A percentile compares a stretch with the other conserved stretches of the same genome.
phyloP scores from a whole-genome alignment of 2,113 vertebrate species.

The Motacilla tschutschensis region DNA sequence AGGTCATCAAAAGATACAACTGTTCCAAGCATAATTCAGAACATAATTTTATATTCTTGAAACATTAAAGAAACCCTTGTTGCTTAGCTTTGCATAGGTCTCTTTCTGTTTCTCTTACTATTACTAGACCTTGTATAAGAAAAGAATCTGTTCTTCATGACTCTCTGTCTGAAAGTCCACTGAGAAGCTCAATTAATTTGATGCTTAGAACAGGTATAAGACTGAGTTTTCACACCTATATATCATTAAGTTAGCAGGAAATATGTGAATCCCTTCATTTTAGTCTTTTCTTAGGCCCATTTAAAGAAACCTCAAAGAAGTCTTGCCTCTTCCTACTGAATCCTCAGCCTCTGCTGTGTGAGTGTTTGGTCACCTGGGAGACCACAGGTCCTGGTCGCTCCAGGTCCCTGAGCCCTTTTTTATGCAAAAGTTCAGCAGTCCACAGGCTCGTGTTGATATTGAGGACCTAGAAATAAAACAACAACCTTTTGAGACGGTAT shows the following conservation, averaged over 20 bases:
- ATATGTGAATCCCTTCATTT: neutral
- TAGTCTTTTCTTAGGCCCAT: neutral
- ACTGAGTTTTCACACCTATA: neutral
- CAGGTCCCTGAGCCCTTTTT: neutral
- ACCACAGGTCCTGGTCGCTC: too few species aligned
- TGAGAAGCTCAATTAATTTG: neutral
- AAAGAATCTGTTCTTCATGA: neutral
- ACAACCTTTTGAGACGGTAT: neutral
- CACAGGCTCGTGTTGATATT: accelerated
- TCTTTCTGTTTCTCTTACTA: neutral
- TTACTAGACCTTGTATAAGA: neutral
- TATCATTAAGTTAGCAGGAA: neutral
- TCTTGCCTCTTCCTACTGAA: neutral
- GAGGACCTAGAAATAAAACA: neutral
- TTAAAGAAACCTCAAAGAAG: neutral
- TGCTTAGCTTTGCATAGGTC: neutral
- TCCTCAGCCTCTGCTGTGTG: neutral
- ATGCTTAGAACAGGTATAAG: neutral
- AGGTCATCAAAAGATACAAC: neutral
- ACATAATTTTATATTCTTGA: neutral
- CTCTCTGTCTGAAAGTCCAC: neutral
- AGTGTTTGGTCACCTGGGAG: neutral
- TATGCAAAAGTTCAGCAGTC: neutral
- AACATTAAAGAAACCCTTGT: neutral
- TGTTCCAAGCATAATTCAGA: neutral